Percentiles rank a stretch among this genome's conserved stretches.
Evolutionary conservation across 2,113 vertebrate genomes (phyloP).

Genomic region (Neotragus pygmaeus): DNA sequence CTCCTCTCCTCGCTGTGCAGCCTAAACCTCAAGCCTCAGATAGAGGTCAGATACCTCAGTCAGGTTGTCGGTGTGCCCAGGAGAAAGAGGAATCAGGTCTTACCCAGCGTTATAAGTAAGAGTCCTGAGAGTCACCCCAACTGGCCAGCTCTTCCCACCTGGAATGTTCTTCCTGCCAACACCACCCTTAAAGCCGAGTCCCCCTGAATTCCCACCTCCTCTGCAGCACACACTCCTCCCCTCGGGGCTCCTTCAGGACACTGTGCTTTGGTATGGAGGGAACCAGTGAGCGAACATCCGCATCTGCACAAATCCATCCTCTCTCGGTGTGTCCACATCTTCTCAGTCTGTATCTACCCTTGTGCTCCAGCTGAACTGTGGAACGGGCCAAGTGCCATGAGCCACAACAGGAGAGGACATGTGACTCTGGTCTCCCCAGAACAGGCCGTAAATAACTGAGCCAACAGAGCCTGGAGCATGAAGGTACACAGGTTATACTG

Average conservation of each 20-base stretch:
- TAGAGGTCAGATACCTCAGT: not conserved
- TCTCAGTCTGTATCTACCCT: not conserved
- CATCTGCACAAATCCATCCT: not conserved
- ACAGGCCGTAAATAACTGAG: not conserved
- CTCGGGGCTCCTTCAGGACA: rapidly evolving
- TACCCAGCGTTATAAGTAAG: not conserved
- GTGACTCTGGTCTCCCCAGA: not conserved
- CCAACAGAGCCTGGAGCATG: not conserved
- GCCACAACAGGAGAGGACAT: not conserved
- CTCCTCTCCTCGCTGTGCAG: not conserved
- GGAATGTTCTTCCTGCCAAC: not conserved
- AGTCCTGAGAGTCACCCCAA: not conserved
- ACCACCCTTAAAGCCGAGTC: not conserved
- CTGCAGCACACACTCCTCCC: not conserved
- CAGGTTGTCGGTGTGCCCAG: not conserved
- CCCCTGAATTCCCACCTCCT: not conserved
- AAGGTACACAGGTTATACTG: not conserved
- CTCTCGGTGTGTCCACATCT: not conserved
- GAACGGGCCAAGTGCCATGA: not conserved
- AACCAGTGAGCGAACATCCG: too few species aligned
- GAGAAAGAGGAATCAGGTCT: not conserved
- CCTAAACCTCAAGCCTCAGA: not conserved
- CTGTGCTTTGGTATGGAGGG: not conserved
- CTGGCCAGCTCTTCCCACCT: not conserved
- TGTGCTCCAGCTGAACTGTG: not conserved